Conservation (phyloP, 2,888 invertebrate species). For the Dichetophora obliterata region DNA sequence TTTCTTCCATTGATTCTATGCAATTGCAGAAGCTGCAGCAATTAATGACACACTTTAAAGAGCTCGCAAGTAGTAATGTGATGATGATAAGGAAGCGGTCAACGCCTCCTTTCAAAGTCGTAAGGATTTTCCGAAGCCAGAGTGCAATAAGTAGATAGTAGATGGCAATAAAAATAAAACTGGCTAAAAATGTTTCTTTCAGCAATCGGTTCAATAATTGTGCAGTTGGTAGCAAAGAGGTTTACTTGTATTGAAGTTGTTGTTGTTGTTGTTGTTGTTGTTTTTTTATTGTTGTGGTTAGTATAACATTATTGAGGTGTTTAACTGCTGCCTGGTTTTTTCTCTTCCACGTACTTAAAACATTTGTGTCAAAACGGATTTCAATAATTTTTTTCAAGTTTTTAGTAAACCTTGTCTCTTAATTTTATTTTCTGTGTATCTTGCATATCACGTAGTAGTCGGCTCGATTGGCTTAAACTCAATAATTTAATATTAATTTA, state of each 20-base stretch:
- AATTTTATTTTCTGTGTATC: background rate
- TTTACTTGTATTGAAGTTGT: background rate
- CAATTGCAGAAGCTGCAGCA: background rate
- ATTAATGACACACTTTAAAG: background rate
- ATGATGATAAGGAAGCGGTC: background rate
- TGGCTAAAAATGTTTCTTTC: too few species aligned
- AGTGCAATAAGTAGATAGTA: too few species aligned
- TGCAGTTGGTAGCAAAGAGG: background rate
- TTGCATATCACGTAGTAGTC: too few species aligned
- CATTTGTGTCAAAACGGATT: background rate
- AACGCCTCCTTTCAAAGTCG: background rate
- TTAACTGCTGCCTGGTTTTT: background rate
- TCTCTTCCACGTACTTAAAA: background rate
- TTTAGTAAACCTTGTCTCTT: background rate
- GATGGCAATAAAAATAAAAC: too few species aligned
- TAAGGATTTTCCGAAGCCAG: too few species aligned
- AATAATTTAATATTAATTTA: too few species aligned
- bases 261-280: too few species aligned
- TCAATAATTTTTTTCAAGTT: background rate
- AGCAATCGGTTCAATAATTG: background rate
- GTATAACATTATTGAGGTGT: background rate
- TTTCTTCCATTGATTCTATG: too few species aligned
- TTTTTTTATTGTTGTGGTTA: background rate
- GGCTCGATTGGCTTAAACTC: too few species aligned
- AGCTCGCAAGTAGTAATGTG: background rate